These are phyloP conservation scores for Drosophila demipolita DNA, from an alignment of 2,888 invertebrate genomes.

Conservation along the genomic window DNA sequence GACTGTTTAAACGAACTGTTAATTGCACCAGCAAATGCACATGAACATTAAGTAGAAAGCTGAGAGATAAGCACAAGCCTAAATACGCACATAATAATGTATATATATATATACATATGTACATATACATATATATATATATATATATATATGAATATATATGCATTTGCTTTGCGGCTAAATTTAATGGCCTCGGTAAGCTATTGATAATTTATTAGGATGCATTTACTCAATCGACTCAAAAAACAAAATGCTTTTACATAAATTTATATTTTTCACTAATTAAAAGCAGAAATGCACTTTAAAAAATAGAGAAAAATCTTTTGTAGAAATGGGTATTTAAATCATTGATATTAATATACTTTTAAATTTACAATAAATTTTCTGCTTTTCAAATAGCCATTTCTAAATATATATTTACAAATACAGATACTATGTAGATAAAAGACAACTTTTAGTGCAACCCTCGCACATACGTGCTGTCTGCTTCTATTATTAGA, in stretches of 20 bases:
- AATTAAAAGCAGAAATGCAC: background rate
- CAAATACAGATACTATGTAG: background rate
- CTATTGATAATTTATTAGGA: conserved; percentile 41
- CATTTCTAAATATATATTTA: background rate
- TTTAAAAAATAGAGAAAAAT: background rate
- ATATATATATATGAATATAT: no score
- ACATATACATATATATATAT: background rate
- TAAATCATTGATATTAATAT: background rate
- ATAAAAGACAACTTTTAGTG: background rate
- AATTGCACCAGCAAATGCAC: conserved; percentile 64
- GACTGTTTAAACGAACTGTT: conserved; percentile 64
- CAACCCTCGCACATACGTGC: conserved; percentile 28
- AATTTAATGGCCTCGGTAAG: conserved; percentile 39
- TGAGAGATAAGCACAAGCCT: background rate
- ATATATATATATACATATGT: background rate
- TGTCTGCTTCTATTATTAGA: conserved; percentile 15
- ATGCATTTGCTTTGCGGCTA: conserved; percentile 26
- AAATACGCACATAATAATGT: background rate
- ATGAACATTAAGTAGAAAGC: conserved; percentile 56
- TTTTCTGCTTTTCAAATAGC: background rate
- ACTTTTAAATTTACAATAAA: background rate
- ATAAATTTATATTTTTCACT: background rate
- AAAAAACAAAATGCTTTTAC: background rate
- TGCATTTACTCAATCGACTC: background rate
- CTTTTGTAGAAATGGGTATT: background rate